phyloP scores from a whole-genome alignment of 2,888 invertebrate species.

The Ferdinandea cuprea region DNA sequence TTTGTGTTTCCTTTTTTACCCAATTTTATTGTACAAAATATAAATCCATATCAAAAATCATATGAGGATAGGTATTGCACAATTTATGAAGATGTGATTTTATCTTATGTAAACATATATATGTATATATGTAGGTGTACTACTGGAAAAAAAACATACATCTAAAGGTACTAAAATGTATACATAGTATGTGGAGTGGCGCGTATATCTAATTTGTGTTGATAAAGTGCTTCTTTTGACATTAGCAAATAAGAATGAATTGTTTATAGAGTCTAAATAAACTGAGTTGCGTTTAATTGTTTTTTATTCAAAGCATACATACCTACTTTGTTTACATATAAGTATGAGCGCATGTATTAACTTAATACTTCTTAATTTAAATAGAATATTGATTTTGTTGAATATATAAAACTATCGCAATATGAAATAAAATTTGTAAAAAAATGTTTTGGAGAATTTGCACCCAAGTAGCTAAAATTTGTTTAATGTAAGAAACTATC shows the following conservation, averaged over 20 bases:
- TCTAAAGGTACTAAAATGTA: no score
- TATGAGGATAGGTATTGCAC: slow-evolving; percentile 32
- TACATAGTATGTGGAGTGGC: slow-evolving; percentile 4
- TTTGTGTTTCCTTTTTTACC: slow-evolving; percentile 5
- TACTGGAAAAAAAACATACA: slow-evolving; percentile 30
- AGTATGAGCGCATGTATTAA: neutral
- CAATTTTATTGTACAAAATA: slow-evolving; percentile 33
- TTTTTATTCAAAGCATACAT: slow-evolving; percentile 7
- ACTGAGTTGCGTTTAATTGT: slow-evolving; percentile 26
- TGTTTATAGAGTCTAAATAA: slow-evolving; percentile 39
- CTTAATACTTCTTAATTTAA: neutral
- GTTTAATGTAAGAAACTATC: no score
- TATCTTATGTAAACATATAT: slow-evolving; percentile 13
- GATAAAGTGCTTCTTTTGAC: slow-evolving; percentile 22
- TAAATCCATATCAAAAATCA: slow-evolving; percentile 30
- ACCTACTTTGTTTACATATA: neutral
- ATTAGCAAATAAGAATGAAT: slow-evolving; percentile 30
- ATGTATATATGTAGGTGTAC: neutral
- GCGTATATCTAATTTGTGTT: slow-evolving; percentile 14
- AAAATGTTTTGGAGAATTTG: no score
- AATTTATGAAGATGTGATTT: slow-evolving; percentile 45
- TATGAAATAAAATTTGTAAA: no score
- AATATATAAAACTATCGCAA: no score
- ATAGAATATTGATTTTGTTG: no score
- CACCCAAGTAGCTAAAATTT: no score